phyloP scores from a whole-genome alignment of 2,888 invertebrate genomes.

The Pediacus dermestoides region DNA sequence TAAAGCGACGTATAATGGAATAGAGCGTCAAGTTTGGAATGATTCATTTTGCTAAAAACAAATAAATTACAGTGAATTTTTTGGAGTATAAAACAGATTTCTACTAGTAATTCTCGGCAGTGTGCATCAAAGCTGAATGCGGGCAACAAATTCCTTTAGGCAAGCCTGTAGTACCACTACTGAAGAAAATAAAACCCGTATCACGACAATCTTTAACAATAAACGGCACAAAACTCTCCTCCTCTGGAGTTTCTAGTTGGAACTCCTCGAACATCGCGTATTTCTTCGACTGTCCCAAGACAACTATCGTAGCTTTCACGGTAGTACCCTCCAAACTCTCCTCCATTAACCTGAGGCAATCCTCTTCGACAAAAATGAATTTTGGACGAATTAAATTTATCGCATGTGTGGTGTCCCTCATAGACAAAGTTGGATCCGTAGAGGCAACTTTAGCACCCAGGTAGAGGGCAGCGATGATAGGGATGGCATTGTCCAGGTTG shows the following conservation, averaged over 20 bases:
- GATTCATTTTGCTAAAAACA: too few species aligned
- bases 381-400: conserved; percentile 30
- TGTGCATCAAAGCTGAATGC: conserved; percentile 16
- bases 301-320: conserved; percentile 26
- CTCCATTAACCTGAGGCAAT: conserved; percentile 22
- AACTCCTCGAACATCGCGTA: conserved; percentile 21
- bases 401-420: conserved; percentile 27
- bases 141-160: conserved; percentile 37
- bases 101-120: conserved; percentile 7
- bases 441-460: conserved; percentile 44
- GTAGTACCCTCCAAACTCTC: conserved; percentile 20
- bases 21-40: too few species aligned
- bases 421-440: conserved; percentile 34
- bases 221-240: conserved; percentile 28
- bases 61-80: too few species aligned
- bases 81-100: too few species aligned
- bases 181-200: conserved; percentile 36
- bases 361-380: conserved; percentile 32
- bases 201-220: conserved; percentile 20
- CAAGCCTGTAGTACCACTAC: conserved; percentile 41
- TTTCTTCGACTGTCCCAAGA: conserved; percentile 28
- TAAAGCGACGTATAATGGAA: too few species aligned
- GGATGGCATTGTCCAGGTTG: conserved; percentile 49
- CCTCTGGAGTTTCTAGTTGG: conserved; percentile 10
- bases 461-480: conserved; percentile 51